Evolutionary conservation across 2,888 invertebrate genomes (phyloP).

Genomic region (Heteropelma amictum): DNA sequence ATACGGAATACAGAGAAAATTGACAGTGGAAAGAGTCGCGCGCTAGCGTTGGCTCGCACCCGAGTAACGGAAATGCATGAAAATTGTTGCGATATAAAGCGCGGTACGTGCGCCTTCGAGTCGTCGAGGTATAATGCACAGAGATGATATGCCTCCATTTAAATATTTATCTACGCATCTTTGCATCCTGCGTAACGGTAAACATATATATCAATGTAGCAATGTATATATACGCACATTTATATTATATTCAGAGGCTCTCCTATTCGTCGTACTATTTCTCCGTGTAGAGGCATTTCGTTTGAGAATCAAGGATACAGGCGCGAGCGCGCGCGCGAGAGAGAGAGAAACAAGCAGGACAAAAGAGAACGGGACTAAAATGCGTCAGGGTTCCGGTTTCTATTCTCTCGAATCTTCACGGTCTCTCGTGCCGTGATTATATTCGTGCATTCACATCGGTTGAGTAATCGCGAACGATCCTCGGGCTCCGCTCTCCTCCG

Average conservation of each 20-base stretch:
- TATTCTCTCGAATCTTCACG: constrained; percentile 39
- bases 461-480: constrained; percentile 43
- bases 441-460: constrained; percentile 22
- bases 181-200: constrained; percentile 55
- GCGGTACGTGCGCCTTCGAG: not conserved
- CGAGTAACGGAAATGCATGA: constrained; percentile 37
- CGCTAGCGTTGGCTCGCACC: not conserved
- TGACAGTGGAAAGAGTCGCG: not conserved
- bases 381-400: constrained; percentile 45
- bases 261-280: constrained; percentile 15
- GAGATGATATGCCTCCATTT: constrained; percentile 61
- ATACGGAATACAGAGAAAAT: constrained; percentile 2
- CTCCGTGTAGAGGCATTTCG: not conserved
- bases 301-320: not conserved
- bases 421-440: constrained; percentile 12
- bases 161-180: constrained; percentile 69
- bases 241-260: constrained; percentile 24
- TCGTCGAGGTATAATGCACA: constrained; percentile 33
- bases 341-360: constrained; percentile 16
- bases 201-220: too few species aligned
- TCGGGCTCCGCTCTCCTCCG: constrained; percentile 8
- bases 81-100: constrained; percentile 11
- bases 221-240: too few species aligned
- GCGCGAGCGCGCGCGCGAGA: constrained; percentile 29
- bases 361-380: constrained; percentile 36